A percentile compares a stretch with the other conserved stretches of the same genome.
phyloP scores from a whole-genome alignment of 2,113 vertebrate species.

The Clinocottus analis region DNA sequence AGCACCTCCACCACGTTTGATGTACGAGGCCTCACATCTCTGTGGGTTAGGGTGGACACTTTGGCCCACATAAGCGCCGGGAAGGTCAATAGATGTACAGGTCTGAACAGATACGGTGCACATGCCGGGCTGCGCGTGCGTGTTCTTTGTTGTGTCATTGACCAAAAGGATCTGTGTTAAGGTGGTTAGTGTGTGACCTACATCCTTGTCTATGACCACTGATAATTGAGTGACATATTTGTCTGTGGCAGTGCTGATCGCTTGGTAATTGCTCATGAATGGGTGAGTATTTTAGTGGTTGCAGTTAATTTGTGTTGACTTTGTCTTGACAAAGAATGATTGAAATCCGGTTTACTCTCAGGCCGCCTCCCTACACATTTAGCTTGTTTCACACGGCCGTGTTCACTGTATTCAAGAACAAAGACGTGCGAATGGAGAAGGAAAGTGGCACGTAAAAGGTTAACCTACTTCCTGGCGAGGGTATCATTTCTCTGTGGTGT shows the following conservation, averaged over 20 bases:
- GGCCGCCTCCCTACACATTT: background rate
- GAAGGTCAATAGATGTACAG: conserved; percentile 48
- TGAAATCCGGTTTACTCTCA: conserved; percentile 34
- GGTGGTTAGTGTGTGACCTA: background rate
- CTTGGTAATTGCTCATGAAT: conserved; percentile 36
- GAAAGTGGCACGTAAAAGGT: conserved; percentile 16
- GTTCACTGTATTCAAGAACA: background rate
- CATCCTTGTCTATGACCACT: conserved; percentile 1
- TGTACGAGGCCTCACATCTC: conserved; percentile 47
- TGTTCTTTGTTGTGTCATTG: conserved; percentile 7
- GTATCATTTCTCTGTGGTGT: conserved; percentile 19
- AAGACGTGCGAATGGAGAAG: background rate
- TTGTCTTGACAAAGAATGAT: conserved; percentile 27
- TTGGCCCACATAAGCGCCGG: conserved; percentile 54
- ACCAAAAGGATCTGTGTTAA: background rate
- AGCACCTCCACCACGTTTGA: conserved; percentile 41
- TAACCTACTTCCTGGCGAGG: conserved; percentile 26
- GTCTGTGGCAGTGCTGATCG: conserved; percentile 14
- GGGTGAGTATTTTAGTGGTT: conserved; percentile 19
- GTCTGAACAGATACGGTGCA: background rate
- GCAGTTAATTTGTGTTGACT: conserved; percentile 20
- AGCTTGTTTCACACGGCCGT: background rate
- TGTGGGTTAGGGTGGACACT: conserved; percentile 36
- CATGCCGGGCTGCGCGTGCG: background rate
- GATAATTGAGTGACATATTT: conserved; percentile 26